Evolutionary conservation across 2,797 vertebrate species (phyloP).

Genomic region (Eulemur rubriventer): DNA sequence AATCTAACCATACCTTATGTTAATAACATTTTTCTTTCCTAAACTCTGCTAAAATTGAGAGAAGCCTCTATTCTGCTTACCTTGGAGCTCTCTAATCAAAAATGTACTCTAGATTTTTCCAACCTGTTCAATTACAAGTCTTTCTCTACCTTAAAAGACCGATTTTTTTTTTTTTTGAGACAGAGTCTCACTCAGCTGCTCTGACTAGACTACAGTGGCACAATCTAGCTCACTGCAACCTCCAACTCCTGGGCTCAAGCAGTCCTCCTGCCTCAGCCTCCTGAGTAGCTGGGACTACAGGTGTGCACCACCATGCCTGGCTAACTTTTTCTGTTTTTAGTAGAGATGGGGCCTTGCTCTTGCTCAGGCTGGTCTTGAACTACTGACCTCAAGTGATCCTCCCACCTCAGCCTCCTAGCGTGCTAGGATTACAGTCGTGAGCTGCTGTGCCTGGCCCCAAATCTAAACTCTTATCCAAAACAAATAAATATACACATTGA

Average conservation of each 20-base stretch:
- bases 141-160: conserved; percentile 4
- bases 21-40: conserved; percentile 29
- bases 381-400: background rate
- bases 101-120: background rate
- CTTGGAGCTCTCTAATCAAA: conserved; percentile 18
- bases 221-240: background rate
- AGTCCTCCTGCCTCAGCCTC: background rate
- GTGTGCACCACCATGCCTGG: background rate
- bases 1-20: background rate
- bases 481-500: conserved; percentile 8
- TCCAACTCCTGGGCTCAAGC: background rate
- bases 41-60: conserved; percentile 3
- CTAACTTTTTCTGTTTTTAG: background rate
- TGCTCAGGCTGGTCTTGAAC: background rate
- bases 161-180: background rate
- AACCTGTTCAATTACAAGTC: conserved; percentile 34
- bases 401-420: background rate
- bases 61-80: background rate
- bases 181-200: background rate
- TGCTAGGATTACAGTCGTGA: background rate
- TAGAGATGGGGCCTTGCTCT: background rate
- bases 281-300: background rate
- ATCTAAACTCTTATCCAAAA: conserved; percentile 37
- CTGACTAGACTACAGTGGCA: background rate
- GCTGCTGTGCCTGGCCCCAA: background rate